These are phyloP conservation scores for Liolophura sinensis DNA, from an alignment of 1,140 invertebrate genomes.

Conservation along the genomic window DNA sequence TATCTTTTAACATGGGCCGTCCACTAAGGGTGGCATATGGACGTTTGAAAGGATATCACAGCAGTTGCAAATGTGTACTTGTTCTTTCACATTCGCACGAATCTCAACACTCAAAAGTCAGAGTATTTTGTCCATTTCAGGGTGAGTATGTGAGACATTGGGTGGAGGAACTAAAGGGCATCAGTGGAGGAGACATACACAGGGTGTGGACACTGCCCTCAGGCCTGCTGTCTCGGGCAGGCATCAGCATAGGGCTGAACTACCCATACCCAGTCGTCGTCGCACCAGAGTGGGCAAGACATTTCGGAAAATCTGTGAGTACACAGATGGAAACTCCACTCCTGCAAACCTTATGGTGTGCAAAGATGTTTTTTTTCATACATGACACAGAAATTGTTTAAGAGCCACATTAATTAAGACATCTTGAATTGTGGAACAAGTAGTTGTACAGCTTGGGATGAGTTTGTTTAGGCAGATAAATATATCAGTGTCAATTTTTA, in stretches of 20 bases:
- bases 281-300: constrained; percentile 44
- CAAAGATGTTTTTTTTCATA: too few relatives aligned
- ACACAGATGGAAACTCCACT: neutral
- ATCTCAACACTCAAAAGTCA: neutral
- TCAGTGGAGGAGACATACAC: constrained; percentile 39
- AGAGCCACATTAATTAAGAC: too few relatives aligned
- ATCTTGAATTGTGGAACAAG: too few relatives aligned
- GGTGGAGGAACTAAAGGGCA: constrained; percentile 40
- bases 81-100: neutral
- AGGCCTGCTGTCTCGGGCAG: constrained; percentile 24
- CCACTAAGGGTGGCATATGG: neutral
- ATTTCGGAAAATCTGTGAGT: constrained; percentile 31
- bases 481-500: too few relatives aligned
- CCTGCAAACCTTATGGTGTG: too few relatives aligned
- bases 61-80: neutral
- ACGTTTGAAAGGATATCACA: neutral
- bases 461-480: too few relatives aligned
- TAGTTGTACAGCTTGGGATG: too few relatives aligned
- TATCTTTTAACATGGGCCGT: neutral
- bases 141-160: constrained; percentile 46
- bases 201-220: constrained; percentile 40
- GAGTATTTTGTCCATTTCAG: constrained; percentile 17
- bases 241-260: constrained; percentile 34
- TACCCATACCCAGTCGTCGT: constrained; percentile 42
- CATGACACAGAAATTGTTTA: too few relatives aligned